These are phyloP conservation scores for Anarhynchus alexandrinus DNA, from an alignment of 2,113 vertebrate species.

Conservation along the genomic window DNA sequence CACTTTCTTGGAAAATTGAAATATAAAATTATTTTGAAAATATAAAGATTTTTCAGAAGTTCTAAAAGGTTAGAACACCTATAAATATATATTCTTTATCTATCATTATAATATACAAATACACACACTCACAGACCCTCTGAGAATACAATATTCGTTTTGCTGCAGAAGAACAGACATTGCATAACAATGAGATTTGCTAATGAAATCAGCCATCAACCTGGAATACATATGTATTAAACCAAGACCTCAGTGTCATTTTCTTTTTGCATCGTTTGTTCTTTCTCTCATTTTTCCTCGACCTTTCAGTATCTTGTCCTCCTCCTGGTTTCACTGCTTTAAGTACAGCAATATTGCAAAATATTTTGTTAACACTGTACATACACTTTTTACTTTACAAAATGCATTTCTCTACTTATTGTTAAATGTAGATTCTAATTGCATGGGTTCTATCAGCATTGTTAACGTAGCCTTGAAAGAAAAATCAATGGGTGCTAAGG, in stretches of 20 bases:
- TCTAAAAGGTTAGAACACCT: slow-evolving; percentile 25
- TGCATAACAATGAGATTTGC: slow-evolving; percentile 99
- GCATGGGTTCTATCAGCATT: slow-evolving; percentile 51
- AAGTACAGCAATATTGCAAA: slow-evolving; percentile 53
- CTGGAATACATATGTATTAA: slow-evolving; percentile 99
- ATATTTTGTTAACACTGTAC: slow-evolving; percentile 24
- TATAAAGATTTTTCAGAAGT: not conserved
- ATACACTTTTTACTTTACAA: slow-evolving; percentile 42
- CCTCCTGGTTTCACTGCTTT: slow-evolving; percentile 62
- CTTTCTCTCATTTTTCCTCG: slow-evolving; percentile 73
- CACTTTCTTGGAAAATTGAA: not conserved
- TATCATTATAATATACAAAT: slow-evolving; percentile 52
- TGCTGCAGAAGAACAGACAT: slow-evolving; percentile 99
- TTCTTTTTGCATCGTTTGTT: slow-evolving; percentile 95
- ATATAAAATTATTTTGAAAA: not conserved
- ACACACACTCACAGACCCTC: slow-evolving; percentile 64
- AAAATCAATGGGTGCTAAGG: slow-evolving; percentile 63
- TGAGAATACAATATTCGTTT: slow-evolving; percentile 98
- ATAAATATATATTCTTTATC: slow-evolving; percentile 54
- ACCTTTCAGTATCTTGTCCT: slow-evolving; percentile 73
- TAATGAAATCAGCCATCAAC: slow-evolving; percentile 99
- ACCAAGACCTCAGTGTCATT: slow-evolving; percentile 92
- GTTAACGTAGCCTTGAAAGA: slow-evolving; percentile 45
- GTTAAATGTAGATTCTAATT: slow-evolving; percentile 56
- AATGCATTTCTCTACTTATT: slow-evolving; percentile 27